Evolutionary conservation across 2,113 vertebrate species (phyloP).

Genomic region (Casuarius casuarius): DNA sequence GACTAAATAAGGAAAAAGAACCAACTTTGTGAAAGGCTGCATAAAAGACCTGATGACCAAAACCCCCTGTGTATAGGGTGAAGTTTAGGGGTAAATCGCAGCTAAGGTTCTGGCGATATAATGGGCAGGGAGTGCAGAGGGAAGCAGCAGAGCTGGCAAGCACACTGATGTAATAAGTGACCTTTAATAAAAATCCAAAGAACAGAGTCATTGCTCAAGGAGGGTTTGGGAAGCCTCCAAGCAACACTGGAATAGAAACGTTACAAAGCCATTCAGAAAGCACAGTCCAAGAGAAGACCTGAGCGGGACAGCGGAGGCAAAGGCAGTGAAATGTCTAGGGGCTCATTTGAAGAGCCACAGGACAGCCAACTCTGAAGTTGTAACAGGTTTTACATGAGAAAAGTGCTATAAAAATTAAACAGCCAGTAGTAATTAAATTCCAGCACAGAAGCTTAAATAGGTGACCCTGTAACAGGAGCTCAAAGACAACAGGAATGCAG

Average conservation of each 20-base stretch:
- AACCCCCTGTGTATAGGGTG: background rate
- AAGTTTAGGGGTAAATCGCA: background rate
- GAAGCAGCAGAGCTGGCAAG: background rate
- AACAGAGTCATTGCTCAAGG: background rate
- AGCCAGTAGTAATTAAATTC: background rate
- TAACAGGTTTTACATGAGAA: background rate
- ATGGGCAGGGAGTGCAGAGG: background rate
- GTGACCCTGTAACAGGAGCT: background rate
- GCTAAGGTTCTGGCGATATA: background rate
- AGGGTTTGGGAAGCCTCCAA: background rate
- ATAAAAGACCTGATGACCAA: background rate
- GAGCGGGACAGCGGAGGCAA: accelerated
- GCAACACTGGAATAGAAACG: background rate
- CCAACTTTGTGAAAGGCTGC: background rate
- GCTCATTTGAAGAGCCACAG: background rate
- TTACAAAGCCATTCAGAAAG: background rate
- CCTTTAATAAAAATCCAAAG: background rate
- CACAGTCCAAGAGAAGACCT: background rate
- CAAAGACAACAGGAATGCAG: background rate
- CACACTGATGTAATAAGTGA: background rate
- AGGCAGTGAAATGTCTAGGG: background rate
- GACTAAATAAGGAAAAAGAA: background rate
- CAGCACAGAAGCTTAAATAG: background rate
- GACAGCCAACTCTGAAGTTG: background rate
- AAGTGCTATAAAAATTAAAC: background rate